A percentile compares a stretch with the other conserved stretches of the same genome.
phyloP scores from a whole-genome alignment of 2,113 vertebrate species.

The Artemisiospiza belli region DNA sequence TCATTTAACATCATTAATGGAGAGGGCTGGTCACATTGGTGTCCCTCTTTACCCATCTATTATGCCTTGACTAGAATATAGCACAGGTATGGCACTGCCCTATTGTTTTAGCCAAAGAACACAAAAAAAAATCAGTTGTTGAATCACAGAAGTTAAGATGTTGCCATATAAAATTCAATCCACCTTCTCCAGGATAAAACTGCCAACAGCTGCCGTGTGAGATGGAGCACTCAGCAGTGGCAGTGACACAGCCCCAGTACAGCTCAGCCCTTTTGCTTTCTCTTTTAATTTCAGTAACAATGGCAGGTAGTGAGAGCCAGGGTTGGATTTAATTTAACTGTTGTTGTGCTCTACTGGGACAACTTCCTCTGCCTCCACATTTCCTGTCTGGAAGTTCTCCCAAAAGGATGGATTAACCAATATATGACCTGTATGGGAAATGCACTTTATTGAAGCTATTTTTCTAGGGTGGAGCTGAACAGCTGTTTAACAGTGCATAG shows the following conservation, averaged over 20 bases:
- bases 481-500: conserved; percentile 31
- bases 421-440: conserved; percentile 53
- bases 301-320: conserved; percentile 15
- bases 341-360: conserved; percentile 24
- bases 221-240: neutral
- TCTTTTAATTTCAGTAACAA: neutral
- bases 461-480: conserved; percentile 50
- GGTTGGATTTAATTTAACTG: conserved; percentile 8
- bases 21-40: neutral
- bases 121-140: neutral
- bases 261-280: neutral
- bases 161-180: neutral
- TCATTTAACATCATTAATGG: neutral
- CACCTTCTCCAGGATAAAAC: neutral
- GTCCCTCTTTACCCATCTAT: neutral
- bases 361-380: conserved; percentile 50
- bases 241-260: accelerated
- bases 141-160: neutral
- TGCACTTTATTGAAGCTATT: conserved; percentile 47
- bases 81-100: too few relatives aligned
- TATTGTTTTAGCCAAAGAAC: neutral
- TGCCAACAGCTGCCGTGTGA: accelerated
- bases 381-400: conserved; percentile 52
- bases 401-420: conserved; percentile 53
- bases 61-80: neutral